A percentile compares a stretch with the other conserved stretches of the same genome.
Conservation (phyloP, 2,888 invertebrate species). For the Kryphioiulus occultus region DNA sequence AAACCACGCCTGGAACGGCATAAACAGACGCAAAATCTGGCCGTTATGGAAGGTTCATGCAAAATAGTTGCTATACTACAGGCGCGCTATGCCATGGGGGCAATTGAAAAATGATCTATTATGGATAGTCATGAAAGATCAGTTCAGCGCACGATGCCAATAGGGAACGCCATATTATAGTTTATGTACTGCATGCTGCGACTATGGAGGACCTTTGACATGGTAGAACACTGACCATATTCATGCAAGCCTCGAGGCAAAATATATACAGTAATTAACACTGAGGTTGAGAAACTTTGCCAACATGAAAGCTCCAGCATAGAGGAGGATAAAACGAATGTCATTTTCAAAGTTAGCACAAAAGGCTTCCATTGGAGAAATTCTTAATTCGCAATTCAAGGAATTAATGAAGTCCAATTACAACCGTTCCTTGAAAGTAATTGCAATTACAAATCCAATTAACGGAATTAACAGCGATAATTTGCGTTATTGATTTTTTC, state of each 20-base stretch:
- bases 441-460: conserved; percentile 7
- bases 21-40: not conserved
- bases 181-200: not conserved
- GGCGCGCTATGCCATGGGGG: not conserved
- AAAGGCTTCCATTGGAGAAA: not conserved
- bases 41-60: not conserved
- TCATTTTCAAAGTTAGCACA: not conserved
- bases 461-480: not conserved
- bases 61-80: not conserved
- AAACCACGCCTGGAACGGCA: conserved; percentile 1
- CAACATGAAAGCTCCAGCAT: not conserved
- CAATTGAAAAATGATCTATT: conserved; percentile 23
- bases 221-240: not conserved
- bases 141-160: conserved; percentile 13
- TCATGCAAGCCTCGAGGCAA: not conserved
- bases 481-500: not conserved
- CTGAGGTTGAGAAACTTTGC: not conserved
- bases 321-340: not conserved
- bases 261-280: conserved; percentile 23
- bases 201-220: not conserved
- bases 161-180: not conserved
- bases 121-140: conserved; percentile 9
- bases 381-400: not conserved
- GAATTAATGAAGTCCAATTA: conserved; percentile 22
- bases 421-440: not conserved